Percentiles rank a stretch among this genome's conserved stretches.
phyloP scores from a whole-genome alignment of 2,888 invertebrate species.

The Drosophila atroscutellata region DNA sequence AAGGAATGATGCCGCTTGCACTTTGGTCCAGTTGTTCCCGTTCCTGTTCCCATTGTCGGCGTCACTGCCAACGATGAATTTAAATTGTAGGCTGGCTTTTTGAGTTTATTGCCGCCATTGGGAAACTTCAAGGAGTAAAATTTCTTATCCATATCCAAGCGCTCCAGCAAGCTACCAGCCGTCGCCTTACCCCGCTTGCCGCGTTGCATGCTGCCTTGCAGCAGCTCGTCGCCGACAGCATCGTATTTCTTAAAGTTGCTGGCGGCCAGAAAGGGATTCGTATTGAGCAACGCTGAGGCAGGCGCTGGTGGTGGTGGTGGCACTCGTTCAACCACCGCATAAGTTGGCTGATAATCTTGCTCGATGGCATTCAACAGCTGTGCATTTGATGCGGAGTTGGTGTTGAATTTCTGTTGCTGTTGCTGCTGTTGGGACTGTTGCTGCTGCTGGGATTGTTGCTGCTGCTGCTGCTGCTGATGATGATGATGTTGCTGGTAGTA shows the following conservation, averaged over 20 bases:
- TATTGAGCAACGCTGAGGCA: constrained; percentile 61
- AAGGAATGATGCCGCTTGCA: constrained; percentile 85
- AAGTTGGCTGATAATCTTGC: constrained; percentile 80
- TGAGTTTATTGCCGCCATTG: constrained; percentile 51
- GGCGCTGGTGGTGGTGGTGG: constrained; percentile 54
- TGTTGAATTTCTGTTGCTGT: constrained; percentile 55
- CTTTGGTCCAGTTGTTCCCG: constrained; percentile 56
- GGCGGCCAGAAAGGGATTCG: constrained; percentile 83
- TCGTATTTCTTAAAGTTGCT: constrained; percentile 83
- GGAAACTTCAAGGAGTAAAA: constrained; percentile 84
- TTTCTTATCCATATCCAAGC: constrained; percentile 80
- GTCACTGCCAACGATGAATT: constrained; percentile 55
- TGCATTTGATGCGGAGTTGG: constrained; percentile 71
- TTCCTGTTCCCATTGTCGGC: constrained; percentile 42
- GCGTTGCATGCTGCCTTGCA: constrained; percentile 52
- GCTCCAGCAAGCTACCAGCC: constrained; percentile 56
- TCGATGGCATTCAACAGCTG: constrained; percentile 79
- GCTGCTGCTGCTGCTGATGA: constrained; percentile 53
- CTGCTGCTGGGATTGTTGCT: constrained; percentile 50
- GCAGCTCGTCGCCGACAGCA: constrained; percentile 61
- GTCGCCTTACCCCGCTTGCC: constrained; percentile 38
- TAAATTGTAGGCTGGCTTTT: constrained; percentile 48
- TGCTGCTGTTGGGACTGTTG: constrained; percentile 35
- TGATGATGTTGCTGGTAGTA: constrained; percentile 83
- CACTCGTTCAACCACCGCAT: constrained; percentile 79